Base-by-base conservation (phyloP, 2,113 vertebrate species). In the Rhinogobius similis region DNA sequence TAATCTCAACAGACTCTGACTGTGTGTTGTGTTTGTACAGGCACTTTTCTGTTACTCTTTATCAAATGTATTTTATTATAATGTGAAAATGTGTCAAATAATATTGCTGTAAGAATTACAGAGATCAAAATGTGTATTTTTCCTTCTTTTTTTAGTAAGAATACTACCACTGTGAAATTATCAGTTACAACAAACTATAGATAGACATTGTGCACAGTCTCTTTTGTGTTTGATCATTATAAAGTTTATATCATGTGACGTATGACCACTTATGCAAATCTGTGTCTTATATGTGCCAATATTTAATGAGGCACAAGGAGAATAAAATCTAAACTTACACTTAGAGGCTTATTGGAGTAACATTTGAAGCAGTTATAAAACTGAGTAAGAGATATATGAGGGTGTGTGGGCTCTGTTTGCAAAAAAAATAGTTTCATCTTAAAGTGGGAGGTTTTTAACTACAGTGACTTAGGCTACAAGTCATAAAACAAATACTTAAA, bases 351-450 rank as follows among this genome's bases (percentile, higher is more conserved):
- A 14, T 55, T 55, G 21, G 3, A 26, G 11, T 55, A 55, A 12
- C 23, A 24, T 24, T 24, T 55, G 52, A 12, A 24, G 14, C 55
- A 3, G 66, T 62, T 21, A 32, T 53, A 36, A 23, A 39, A 67
- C 79, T 72, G 46, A 29, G 7, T 29, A 3, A 68, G 48, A 78
- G 74, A 77, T 69, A 44, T 68, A n/a, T n/a, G n/a, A n/a, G n/a
- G n/a, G n/a, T n/a, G n/a, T n/a, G n/a, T n/a, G n/a, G n/a, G n/a
- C n/a, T n/a, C n/a, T n/a, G n/a, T n/a, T n/a, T n/a, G n/a, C n/a
- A n/a, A n/a, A 83, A 75, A 83, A 77, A 80, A 71, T 39, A 66
- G 80, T 90, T 89, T 88, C 77, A 73, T 62, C 50, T 52, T 63
- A 80, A 67, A 73, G 63, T 78, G 67, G 70, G 73, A 75, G 67